A percentile compares a stretch with the other conserved stretches of the same genome.
These are phyloP conservation scores for Sipha flava DNA, from an alignment of 1,140 invertebrate genomes.

Conservation along the genomic window DNA sequence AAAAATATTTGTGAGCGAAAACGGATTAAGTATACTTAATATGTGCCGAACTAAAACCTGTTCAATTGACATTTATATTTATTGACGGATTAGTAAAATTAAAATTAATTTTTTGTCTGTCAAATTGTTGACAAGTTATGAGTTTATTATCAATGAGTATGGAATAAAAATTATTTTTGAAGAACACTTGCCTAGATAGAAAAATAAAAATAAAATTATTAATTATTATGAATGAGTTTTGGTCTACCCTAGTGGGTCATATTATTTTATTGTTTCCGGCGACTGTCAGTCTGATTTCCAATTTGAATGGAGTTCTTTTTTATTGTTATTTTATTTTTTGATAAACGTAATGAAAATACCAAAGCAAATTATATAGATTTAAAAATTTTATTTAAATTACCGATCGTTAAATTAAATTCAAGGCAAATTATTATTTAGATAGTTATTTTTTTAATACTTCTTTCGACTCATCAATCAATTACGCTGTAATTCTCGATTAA, in stretches of 20 bases:
- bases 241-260: not conserved
- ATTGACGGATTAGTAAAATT: not conserved
- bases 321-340: not conserved
- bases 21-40: no score
- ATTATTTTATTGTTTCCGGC: not conserved
- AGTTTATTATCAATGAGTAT: not conserved
- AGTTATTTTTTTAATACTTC: no score
- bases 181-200: no score
- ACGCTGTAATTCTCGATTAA: no score
- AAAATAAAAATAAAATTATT: not conserved
- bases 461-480: no score
- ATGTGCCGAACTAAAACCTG: no score
- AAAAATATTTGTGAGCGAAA: no score
- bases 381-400: conserved; percentile 3
- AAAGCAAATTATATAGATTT: not conserved
- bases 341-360: not conserved
- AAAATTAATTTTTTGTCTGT: not conserved
- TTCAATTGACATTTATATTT: no score
- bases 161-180: not conserved
- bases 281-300: not conserved
- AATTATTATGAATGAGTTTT: not conserved
- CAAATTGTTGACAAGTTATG: conserved; percentile 5
- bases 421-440: not conserved
- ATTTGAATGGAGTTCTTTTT: not conserved
- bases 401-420: not conserved